Percentiles rank a stretch among this genome's conserved stretches.
Conservation (phyloP, 2,888 invertebrate species). For the Plusia festucae region DNA sequence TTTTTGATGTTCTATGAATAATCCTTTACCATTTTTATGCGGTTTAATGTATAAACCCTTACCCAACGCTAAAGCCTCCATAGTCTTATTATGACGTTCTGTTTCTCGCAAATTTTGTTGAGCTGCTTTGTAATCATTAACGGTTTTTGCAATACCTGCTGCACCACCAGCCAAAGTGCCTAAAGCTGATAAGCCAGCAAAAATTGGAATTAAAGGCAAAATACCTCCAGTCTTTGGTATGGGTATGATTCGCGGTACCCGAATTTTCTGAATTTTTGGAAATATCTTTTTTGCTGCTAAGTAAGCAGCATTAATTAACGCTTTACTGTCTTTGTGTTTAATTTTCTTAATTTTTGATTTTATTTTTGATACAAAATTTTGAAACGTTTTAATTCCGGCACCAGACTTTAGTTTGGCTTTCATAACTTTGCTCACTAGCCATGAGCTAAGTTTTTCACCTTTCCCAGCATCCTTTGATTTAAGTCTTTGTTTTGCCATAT, state of each 20-base stretch:
- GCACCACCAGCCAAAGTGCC: slow-evolving; percentile 69
- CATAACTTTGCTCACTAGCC: slow-evolving; percentile 11
- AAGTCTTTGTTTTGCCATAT: slow-evolving; percentile 7
- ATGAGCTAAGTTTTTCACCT: slow-evolving; percentile 10
- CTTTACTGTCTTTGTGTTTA: slow-evolving; percentile 16
- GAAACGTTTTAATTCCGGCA: slow-evolving; percentile 29
- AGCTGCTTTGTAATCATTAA: slow-evolving; percentile 45
- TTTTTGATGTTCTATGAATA: not conserved
- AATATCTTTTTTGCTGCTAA: not conserved
- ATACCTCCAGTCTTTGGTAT: slow-evolving; percentile 69
- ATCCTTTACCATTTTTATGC: slow-evolving; percentile 8
- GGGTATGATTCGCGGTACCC: slow-evolving; percentile 61
- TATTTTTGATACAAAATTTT: slow-evolving; percentile 28
- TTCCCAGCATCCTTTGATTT: slow-evolving; percentile 3
- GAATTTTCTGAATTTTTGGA: not conserved
- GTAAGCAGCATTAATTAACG: not conserved
- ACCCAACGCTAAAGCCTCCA: slow-evolving; percentile 6
- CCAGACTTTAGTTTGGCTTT: slow-evolving; percentile 21
- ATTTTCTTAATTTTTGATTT: slow-evolving; percentile 31
- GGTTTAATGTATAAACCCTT: slow-evolving; percentile 16
- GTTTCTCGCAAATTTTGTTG: slow-evolving; percentile 59
- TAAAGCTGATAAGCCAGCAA: slow-evolving; percentile 66
- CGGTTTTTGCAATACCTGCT: slow-evolving; percentile 65
- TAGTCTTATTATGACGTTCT: slow-evolving; percentile 38
- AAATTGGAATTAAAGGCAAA: slow-evolving; percentile 67